phyloP scores from a whole-genome alignment of 2,113 vertebrate species.

The Catharus minimus region DNA sequence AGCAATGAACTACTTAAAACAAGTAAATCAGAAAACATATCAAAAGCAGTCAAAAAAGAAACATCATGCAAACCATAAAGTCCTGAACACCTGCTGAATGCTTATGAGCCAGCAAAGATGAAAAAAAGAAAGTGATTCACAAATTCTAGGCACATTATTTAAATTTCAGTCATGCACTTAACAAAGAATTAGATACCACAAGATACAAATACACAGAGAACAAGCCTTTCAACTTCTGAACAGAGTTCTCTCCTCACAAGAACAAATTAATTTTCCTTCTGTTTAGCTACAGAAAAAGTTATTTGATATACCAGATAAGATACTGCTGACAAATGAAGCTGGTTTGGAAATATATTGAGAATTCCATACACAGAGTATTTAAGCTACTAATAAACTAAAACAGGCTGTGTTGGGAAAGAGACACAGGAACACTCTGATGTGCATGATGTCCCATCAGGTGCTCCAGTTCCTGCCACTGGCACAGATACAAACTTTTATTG shows the following conservation, averaged over 20 bases:
- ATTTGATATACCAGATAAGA: neutral
- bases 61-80: neutral
- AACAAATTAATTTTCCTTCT: constrained; percentile 6
- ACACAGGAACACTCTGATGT: neutral
- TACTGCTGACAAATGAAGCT: neutral
- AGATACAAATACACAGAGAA: neutral
- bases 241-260: neutral
- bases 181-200: neutral
- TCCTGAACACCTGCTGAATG: neutral
- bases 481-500: neutral
- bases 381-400: neutral
- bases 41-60: neutral
- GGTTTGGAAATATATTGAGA: neutral
- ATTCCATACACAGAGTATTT: neutral
- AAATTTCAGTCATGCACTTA: neutral
- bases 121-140: neutral
- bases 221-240: neutral
- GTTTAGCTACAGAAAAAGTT: neutral
- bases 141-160: neutral
- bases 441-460: neutral
- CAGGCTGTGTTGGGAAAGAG: neutral
- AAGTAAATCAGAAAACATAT: neutral
- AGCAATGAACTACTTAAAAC: neutral
- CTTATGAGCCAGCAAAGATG: neutral
- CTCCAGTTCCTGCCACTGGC: neutral